These are phyloP conservation scores for Plestiodon gilberti DNA, from an alignment of 2,113 vertebrate species.

Conservation along the genomic window DNA sequence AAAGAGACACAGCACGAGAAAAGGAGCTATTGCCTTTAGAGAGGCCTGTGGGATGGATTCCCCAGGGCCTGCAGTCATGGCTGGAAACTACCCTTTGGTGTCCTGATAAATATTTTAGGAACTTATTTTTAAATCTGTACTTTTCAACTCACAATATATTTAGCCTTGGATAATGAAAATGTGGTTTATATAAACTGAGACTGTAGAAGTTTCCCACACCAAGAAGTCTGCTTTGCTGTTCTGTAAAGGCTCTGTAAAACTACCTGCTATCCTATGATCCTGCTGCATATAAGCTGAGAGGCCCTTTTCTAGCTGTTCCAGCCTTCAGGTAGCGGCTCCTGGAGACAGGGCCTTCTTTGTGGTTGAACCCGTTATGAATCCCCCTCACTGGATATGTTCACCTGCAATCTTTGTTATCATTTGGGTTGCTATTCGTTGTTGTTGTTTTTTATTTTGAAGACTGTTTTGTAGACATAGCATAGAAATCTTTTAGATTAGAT, in stretches of 20 bases:
- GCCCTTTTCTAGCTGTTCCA: not conserved
- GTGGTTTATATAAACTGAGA: constrained; percentile 53
- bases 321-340: not conserved
- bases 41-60: constrained; percentile 43
- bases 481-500: no score
- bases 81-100: constrained; percentile 53
- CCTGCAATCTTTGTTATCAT: no score
- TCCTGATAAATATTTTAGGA: constrained; percentile 69
- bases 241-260: not conserved
- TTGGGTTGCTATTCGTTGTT: no score
- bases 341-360: not conserved
- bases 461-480: no score
- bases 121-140: constrained; percentile 68
- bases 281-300: not conserved
- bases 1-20: constrained; percentile 50
- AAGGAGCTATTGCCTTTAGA: constrained; percentile 37
- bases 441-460: no score
- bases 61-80: constrained; percentile 27
- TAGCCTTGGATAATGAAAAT: constrained; percentile 67
- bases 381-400: not conserved
- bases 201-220: constrained; percentile 69
- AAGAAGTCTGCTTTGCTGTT: not conserved
- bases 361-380: not conserved
- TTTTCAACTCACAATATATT: constrained; percentile 72
- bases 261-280: not conserved